phyloP scores from a whole-genome alignment of 2,888 invertebrate genomes.

The Bembecia ichneumoniformis region DNA sequence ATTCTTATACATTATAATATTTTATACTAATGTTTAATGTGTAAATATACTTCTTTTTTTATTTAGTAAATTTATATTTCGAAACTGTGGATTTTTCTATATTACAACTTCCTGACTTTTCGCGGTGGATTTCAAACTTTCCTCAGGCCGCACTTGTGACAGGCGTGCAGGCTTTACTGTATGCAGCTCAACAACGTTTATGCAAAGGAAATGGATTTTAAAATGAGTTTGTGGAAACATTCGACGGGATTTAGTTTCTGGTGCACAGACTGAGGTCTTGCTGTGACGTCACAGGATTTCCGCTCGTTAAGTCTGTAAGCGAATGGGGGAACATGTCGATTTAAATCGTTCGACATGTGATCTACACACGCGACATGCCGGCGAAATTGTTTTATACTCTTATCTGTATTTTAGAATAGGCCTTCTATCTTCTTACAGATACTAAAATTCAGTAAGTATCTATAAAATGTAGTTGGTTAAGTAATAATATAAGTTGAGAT shows the following conservation, averaged over 20 bases:
- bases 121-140: neutral
- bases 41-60: too few relatives aligned
- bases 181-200: slow-evolving; percentile 11
- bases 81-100: too few relatives aligned
- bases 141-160: neutral
- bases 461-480: too few relatives aligned
- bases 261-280: neutral
- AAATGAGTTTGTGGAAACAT: slow-evolving; percentile 27
- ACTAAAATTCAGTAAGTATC: too few relatives aligned
- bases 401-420: too few relatives aligned
- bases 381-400: too few relatives aligned
- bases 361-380: neutral
- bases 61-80: too few relatives aligned
- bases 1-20: too few relatives aligned
- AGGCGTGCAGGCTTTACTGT: neutral
- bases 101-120: too few relatives aligned
- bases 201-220: slow-evolving; percentile 30
- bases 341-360: slow-evolving; percentile 2
- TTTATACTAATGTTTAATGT: too few relatives aligned
- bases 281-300: neutral
- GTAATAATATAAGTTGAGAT: too few relatives aligned
- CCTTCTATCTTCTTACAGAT: too few relatives aligned
- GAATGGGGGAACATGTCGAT: slow-evolving; percentile 1
- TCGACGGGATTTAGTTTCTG: slow-evolving; percentile 8
- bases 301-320: slow-evolving; percentile 1